phyloP scores from a whole-genome alignment of 2,797 vertebrate genomes.

The Malurus splendens region DNA sequence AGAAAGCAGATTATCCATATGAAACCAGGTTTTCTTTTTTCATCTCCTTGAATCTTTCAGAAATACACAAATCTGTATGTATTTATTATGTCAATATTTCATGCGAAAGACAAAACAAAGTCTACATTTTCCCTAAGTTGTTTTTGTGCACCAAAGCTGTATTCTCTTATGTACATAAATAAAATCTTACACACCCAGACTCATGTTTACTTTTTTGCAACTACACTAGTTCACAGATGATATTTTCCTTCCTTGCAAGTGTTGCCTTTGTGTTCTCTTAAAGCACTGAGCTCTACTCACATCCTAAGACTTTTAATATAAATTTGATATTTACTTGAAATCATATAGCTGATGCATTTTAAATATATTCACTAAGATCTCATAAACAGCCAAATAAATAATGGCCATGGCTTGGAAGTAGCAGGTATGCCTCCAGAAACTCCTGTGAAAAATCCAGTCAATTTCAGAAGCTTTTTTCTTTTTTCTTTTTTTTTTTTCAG shows the following conservation, averaged over 20 bases:
- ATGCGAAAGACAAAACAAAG: neutral
- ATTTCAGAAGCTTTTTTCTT: neutral
- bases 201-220: neutral
- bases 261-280: neutral
- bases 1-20: neutral
- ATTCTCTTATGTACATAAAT: neutral
- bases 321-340: neutral
- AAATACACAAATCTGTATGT: neutral
- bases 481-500: neutral
- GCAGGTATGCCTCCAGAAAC: neutral
- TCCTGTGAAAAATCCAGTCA: neutral
- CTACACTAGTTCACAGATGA: neutral
- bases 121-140: neutral
- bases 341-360: neutral
- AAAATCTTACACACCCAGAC: neutral
- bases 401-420: neutral
- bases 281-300: neutral
- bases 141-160: neutral
- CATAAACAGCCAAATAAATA: neutral
- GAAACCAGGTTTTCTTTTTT: neutral
- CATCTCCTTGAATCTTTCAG: neutral
- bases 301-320: neutral
- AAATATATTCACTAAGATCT: neutral
- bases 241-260: neutral
- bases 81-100: neutral